Base-by-base conservation (phyloP, 2,113 vertebrate genomes). In the Nothocercus nigrocapillus region DNA sequence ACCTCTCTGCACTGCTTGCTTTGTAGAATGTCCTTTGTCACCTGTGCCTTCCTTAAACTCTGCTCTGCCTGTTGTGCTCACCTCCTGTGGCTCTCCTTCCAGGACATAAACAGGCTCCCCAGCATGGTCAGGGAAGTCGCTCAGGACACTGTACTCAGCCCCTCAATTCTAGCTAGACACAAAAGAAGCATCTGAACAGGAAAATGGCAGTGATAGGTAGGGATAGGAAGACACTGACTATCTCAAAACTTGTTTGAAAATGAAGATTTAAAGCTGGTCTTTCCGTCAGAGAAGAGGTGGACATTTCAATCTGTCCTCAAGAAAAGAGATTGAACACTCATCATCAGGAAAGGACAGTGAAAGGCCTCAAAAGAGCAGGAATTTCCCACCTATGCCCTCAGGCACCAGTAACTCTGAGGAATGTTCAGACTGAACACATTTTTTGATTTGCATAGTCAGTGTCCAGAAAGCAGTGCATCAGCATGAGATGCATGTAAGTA, bases 41-140 rank as follows among this genome's bases (percentile, higher is more conserved):
- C 40, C 20, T 4, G n/a, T 24, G 30, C 32, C 34, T 28, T 38
- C 45, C 34, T 62, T 38, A 36, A 84, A 42, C 70, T 61, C 69
- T 38, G 56, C 38, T 0, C 1, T 42, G 24, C 34, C 0, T 1
- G 15, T 4, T 54, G 17, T 51, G 45, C 7, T 45, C 21, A 8
- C 30, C n/a, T 32, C 2, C 77, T 11, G 64, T 8, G 7, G 12
- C 40, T 32, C 40, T 67, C 4, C 16, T 36, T 19, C 27, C 0
- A 5, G 56, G 2, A 5, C 24, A 76, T 82, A 58, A 51, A 3
- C 32, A 10, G 3, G 15, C 36, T 63, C 24, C 63, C 32, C 58
- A 32, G 5, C 9, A 32, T 5, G 15, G 11, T 47, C 58, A 5
- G 42, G 74, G 70, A 61, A 22, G 24, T 5, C 28, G 3, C 27